Conservation (phyloP, 53 echinoderm and acorn worm species). For the Antedon mediterranea region DNA sequence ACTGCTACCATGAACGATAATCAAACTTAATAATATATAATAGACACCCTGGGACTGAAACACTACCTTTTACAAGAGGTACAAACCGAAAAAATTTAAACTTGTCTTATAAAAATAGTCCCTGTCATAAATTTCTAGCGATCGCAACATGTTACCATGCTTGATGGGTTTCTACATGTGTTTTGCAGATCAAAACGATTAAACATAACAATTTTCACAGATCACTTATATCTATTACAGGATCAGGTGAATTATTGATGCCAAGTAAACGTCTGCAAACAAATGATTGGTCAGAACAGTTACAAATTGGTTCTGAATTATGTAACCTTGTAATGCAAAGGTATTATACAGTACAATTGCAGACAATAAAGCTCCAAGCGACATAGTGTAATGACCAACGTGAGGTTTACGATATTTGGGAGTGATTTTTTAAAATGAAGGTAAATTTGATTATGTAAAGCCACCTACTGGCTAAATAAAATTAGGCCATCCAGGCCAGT, state of each 20-base stretch:
- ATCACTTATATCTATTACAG: background rate
- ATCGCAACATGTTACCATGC: background rate
- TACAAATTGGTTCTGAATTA: background rate
- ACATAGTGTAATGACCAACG: background rate
- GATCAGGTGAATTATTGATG: background rate
- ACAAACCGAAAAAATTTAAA: background rate
- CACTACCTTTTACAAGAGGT: background rate
- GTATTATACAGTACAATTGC: background rate
- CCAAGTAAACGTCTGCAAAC: background rate
- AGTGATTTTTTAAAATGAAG: background rate
- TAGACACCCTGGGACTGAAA: background rate
- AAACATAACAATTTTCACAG: background rate
- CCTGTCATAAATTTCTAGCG: background rate
- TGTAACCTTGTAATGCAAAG: background rate
- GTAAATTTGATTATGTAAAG: background rate
- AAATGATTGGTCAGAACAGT: background rate
- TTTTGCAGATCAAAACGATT: background rate
- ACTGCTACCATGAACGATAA: background rate
- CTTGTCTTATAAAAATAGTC: background rate
- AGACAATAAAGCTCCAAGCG: background rate
- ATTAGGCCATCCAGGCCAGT: background rate
- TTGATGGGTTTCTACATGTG: background rate
- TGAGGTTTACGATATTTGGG: background rate
- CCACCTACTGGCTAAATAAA: background rate
- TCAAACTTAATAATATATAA: background rate